Evolutionary conservation across 2,113 vertebrate species (phyloP), one percentile per base, ranked within the genome.

Genomic region (Ifrita kowaldi): DNA sequence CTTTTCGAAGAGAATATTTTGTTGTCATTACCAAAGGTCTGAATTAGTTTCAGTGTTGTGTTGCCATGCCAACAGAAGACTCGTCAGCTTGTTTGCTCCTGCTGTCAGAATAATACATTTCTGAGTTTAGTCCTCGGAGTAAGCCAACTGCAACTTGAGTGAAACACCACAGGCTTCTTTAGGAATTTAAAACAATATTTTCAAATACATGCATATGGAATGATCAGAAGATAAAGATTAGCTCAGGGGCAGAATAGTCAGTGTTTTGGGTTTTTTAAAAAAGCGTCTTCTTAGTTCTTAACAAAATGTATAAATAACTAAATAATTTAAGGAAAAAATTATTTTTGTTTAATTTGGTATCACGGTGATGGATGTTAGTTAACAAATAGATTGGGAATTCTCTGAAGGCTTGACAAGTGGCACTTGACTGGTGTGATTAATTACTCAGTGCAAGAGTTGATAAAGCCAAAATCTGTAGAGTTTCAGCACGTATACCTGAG

Each of bases 51-150:
- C 83, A 87, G 41, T 86, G 62, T 94, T 87, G 27, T 0, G 81
- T 97, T 97, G 81, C 95, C 81, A 97, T 95, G 95, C 56, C 96
- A 92, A 95, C 97, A 56, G 77, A 86, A 53, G 62, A 63, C 71
- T 91, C 15, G 0, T 78, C 86, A 91, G 75, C 87, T 86, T 95
- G 78, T 92, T 94, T 96, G 86, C 67, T 96, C 64, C 53, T 63
- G 35, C 93, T 96, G 94, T 87, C 84, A 95, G 90, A 95, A 92
- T 92, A 96, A 92, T 56, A 39, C 46, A 64, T 95, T 95, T 89
- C 79, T 92, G 91, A 87, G 47, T 87, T 95, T 79, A 77, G 73
- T 83, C 70, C 78, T 92, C 60, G 1, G 16, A 96, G 84, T 64
- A 92, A 92, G 80, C 68, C 56, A 79, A 10, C 37, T 93, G 90